These are phyloP conservation scores for Antigone vipio DNA, from an alignment of 2,113 vertebrate species.

Conservation along the genomic window DNA sequence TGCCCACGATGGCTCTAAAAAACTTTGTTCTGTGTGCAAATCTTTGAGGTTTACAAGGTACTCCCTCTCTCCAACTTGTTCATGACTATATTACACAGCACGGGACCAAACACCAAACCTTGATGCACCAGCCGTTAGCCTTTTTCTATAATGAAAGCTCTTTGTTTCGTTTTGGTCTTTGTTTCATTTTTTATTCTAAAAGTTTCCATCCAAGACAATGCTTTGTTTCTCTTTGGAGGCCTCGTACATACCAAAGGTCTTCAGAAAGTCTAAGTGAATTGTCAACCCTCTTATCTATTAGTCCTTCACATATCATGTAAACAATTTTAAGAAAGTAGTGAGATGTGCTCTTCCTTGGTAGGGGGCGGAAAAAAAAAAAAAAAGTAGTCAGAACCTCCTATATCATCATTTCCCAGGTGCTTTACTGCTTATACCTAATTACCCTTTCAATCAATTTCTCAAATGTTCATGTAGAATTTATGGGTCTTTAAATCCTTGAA, in stretches of 20 bases:
- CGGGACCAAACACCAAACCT: not conserved
- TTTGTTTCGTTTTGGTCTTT: not conserved
- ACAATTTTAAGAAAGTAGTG: not conserved
- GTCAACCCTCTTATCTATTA: not conserved
- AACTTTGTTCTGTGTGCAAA: not conserved
- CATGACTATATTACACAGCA: not conserved
- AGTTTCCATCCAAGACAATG: not conserved
- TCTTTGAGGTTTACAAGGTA: not conserved
- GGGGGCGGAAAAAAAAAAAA: not conserved
- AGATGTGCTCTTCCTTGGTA: not conserved
- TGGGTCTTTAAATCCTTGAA: conserved; percentile 13
- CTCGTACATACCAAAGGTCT: not conserved
- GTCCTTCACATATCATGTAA: not conserved
- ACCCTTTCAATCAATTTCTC: conserved; percentile 42
- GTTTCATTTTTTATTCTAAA: not conserved
- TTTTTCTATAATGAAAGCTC: not conserved
- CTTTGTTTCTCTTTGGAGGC: not conserved
- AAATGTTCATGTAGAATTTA: conserved; percentile 12
- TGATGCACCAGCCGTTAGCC: not conserved
- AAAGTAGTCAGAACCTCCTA: not conserved
- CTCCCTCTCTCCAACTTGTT: not conserved
- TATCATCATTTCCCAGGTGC: not conserved
- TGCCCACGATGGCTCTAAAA: not conserved
- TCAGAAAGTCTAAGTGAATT: not conserved
- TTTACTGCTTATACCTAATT: conserved; percentile 33